Conservation (phyloP, 2,888 invertebrate species). For the Noctua pronuba region DNA sequence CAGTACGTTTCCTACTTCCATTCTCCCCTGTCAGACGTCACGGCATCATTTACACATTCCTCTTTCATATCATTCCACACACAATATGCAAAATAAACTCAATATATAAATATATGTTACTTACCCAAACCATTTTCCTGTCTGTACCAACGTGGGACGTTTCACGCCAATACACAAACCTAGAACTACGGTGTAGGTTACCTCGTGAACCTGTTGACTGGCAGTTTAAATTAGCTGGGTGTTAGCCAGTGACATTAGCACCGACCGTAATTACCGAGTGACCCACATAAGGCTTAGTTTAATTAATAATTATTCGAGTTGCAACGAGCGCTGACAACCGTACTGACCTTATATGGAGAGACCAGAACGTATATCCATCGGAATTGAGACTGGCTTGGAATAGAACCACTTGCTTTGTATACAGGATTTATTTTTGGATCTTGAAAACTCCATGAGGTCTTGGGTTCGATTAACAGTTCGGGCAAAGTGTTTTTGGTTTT, state of each 20-base stretch:
- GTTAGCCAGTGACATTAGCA: slow-evolving; percentile 79
- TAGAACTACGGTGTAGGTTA: slow-evolving; percentile 35
- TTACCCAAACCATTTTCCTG: slow-evolving; percentile 3
- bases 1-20: no score
- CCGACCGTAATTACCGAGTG: slow-evolving; percentile 81
- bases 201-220: slow-evolving; percentile 61
- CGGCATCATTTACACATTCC: no score
- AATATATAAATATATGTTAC: no score
- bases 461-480: neutral
- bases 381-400: slow-evolving; percentile 52
- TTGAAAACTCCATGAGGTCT: neutral
- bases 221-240: slow-evolving; percentile 71
- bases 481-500: neutral
- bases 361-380: slow-evolving; percentile 50
- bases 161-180: slow-evolving; percentile 17
- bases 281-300: slow-evolving; percentile 80
- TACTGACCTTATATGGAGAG: slow-evolving; percentile 57
- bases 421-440: slow-evolving; percentile 16
- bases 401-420: slow-evolving; percentile 32
- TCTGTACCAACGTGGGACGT: slow-evolving; percentile 39
- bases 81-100: no score
- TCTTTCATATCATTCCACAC: no score
- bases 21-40: no score
- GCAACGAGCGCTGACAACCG: slow-evolving; percentile 65
- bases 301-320: slow-evolving; percentile 79